phyloP scores from a whole-genome alignment of 1,140 invertebrate genomes.

The Heliconius congener region DNA sequence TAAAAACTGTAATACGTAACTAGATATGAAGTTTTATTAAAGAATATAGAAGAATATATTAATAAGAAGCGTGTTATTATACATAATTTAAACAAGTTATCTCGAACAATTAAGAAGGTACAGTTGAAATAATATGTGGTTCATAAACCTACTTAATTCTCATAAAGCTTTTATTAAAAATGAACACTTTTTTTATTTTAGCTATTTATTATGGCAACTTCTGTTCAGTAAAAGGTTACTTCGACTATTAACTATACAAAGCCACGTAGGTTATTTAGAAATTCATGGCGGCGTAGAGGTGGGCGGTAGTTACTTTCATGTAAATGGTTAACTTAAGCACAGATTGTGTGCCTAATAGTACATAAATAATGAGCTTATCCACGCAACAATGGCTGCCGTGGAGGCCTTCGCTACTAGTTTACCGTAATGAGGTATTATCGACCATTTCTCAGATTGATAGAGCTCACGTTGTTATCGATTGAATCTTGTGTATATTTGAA shows the following conservation, averaged over 20 bases:
- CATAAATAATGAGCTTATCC: slow-evolving; percentile 49
- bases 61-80: neutral
- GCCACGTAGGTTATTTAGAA: slow-evolving; percentile 38
- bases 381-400: slow-evolving; percentile 41
- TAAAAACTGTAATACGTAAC: neutral
- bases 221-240: slow-evolving; percentile 17
- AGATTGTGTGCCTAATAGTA: slow-evolving; percentile 46
- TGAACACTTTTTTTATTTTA: neutral
- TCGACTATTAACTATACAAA: slow-evolving; percentile 37
- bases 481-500: slow-evolving; percentile 39
- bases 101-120: neutral
- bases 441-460: slow-evolving; percentile 42
- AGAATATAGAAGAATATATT: neutral
- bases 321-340: slow-evolving; percentile 41
- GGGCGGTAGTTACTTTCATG: slow-evolving; percentile 43
- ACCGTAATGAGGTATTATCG: slow-evolving; percentile 45
- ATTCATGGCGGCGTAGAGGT: slow-evolving; percentile 41
- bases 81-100: neutral
- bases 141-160: slow-evolving; percentile 2
- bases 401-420: slow-evolving; percentile 37
- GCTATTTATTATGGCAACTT: slow-evolving; percentile 6
- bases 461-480: slow-evolving; percentile 43
- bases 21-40: too few relatives aligned
- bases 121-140: neutral
- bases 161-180: slow-evolving; percentile 3